Evolutionary conservation across 2,888 invertebrate species (phyloP).

Genomic region (Chloromyia formosa): DNA sequence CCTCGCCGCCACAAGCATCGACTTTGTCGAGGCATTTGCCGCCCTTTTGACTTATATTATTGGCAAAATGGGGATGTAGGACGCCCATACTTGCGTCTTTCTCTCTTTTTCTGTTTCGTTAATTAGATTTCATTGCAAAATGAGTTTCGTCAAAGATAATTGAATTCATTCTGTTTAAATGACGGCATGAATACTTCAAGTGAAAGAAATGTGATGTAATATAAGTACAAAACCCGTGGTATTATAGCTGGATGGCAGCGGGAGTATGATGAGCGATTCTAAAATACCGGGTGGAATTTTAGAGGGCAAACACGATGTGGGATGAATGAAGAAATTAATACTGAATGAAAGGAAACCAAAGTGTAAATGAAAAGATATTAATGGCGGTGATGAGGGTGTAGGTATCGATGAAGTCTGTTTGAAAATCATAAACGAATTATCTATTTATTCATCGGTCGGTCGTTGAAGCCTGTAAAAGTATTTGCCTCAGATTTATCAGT

Average conservation of each 20-base stretch:
- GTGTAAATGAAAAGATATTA: too few relatives aligned
- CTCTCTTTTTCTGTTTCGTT: slow-evolving; percentile 14
- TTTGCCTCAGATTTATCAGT: neutral
- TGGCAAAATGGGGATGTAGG: too few relatives aligned
- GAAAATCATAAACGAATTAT: neutral
- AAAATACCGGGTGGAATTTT: neutral
- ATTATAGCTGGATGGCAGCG: neutral
- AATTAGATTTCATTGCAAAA: slow-evolving; percentile 44
- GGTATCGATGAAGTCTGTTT: neutral
- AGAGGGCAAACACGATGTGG: neutral
- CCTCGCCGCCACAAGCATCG: too few relatives aligned
- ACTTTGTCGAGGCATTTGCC: too few relatives aligned
- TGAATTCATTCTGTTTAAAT: slow-evolving; percentile 43
- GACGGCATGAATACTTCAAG: slow-evolving; percentile 34
- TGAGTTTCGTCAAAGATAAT: slow-evolving; percentile 44
- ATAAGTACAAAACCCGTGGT: too few relatives aligned
- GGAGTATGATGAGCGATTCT: too few relatives aligned
- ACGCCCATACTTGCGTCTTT: too few relatives aligned
- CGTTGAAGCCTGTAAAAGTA: neutral
- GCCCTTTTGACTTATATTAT: too few relatives aligned
- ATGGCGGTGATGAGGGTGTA: neutral
- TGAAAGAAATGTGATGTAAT: slow-evolving; percentile 31
- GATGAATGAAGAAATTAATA: neutral
- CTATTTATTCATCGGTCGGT: neutral
- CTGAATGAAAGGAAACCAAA: slow-evolving; percentile 5